Evolutionary conservation across 2,113 vertebrate genomes (phyloP).

Genomic region (Ptychochromis oligacanthus): DNA sequence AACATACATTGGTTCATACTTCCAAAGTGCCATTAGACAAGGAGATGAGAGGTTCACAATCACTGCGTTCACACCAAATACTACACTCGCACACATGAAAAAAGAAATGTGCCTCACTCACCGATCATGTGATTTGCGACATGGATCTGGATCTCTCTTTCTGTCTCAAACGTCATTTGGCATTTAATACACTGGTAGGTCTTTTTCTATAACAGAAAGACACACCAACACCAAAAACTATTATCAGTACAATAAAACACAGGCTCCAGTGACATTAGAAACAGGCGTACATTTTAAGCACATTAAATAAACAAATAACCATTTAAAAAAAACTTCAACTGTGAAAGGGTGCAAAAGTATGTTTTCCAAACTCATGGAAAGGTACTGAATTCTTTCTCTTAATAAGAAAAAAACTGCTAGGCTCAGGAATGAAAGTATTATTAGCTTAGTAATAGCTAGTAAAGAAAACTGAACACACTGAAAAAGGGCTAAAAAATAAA

Average conservation of each 20-base stretch:
- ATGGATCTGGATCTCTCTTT: conserved; percentile 98
- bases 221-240: not conserved
- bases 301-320: not conserved
- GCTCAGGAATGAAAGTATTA: not conserved
- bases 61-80: not conserved
- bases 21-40: not conserved
- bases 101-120: conserved; percentile 78
- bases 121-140: conserved; percentile 99
- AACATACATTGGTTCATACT: conserved; percentile 1
- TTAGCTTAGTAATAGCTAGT: not conserved
- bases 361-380: too few relatives aligned
- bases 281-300: not conserved
- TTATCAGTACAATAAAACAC: not conserved
- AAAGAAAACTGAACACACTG: not conserved
- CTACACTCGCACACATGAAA: conserved; percentile 5
- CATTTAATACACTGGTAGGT: conserved; percentile 99
- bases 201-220: conserved; percentile 87
- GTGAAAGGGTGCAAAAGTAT: too few relatives aligned
- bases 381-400: too few relatives aligned
- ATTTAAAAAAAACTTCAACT: not conserved
- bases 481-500: not conserved
- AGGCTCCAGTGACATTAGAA: not conserved
- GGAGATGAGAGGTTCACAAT: not conserved
- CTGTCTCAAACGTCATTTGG: conserved; percentile 99
- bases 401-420: not conserved